Base-by-base conservation (phyloP, 2,113 vertebrate species). In the Fregata magnificens region DNA sequence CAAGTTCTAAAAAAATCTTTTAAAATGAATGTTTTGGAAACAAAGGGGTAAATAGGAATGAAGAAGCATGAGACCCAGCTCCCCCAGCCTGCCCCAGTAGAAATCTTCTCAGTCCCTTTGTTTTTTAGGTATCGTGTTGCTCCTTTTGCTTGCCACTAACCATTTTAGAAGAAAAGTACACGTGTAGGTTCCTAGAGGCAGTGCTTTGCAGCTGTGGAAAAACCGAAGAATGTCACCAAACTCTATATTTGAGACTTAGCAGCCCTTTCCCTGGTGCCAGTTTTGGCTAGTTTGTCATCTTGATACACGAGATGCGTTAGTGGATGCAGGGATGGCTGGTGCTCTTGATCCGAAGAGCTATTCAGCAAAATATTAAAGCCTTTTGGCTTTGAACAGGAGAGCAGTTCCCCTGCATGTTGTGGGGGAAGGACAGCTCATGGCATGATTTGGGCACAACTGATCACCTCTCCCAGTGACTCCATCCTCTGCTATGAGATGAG, bases 281-380 rank as follows among this genome's bases (percentile, higher is more conserved):
- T 50, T 93, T 44, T 67, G 31, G 11, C 16, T 53, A 16, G 22
- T 91, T 86, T 80, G 29, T 55, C 2, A 6, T 66, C 21, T 59
- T 76, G n/a, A 52, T 69, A 44, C 19, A 13, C 0, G 2, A 44
- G 38, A 16, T 63, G 10, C 1, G 0, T 63, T 55, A 58, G n/a
- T 79, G 31, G 16, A n/a, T 66, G 52, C 11, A 42, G 47, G 38
- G 24, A 36, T 53, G 13, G 16, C 11, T 19, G 11, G 6, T 65
- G 32, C 16, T 88, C 28, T 19, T 56, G 25, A 62, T 28, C 0
- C 0, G 0, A 65, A 78, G 55, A 71, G 25, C 26, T 88, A 12
- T 70, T 90, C 38, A 58, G 45, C 45, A 70, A 29, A 56, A 66
- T 26, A 63, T 47, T 47, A 47, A 47, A 47, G 3, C 49, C 32